Evolutionary conservation across 2,797 vertebrate genomes (phyloP), one percentile per base, ranked within the genome.

Genomic region (Anguilla marmorata): DNA sequence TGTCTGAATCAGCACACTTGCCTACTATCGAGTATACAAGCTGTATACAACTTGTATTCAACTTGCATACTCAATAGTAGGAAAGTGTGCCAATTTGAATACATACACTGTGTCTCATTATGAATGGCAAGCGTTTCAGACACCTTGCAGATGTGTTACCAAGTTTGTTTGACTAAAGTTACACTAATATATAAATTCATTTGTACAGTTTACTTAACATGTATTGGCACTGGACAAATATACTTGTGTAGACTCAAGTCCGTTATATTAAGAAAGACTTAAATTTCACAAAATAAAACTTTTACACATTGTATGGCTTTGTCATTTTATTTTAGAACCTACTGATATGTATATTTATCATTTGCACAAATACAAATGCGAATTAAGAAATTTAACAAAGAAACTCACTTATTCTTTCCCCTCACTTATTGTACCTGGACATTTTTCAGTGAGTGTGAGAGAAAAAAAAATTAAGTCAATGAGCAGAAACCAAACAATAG

Each of bases 371-470:
- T 50, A 82, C 41, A 87, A n/a, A 79, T 45, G 52, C 84, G 79
- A 76, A 85, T 60, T 8, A 88, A 41, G 48, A 88, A 74, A 74
- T 74, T 33, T 16, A 58, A 48, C 33, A 27, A 87, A 60, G 72
- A 84, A 87, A 87, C n/a, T 50, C 5, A 30, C 12, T 2, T 76
- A 1, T n/a, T 50, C 9, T 74, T 41, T 79, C 85, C 86, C 80
- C 72, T 74, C 60, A 84, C 74, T 88, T 88, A 86, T 82, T 88
- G 88, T 88, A 88, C 88, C 88, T 88, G 84, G 88, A 82, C 85
- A 80, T 86, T 60, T 19, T 88, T 50, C 14, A 24, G 50, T 41
- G 74, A 50, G 19, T 14, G 30, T 12, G n/a, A 37, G 30, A 74
- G 33, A 69, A 33, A 50, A 87, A 87, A 48, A 41, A 87, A 79